Evolutionary conservation across 2,888 invertebrate species (phyloP), one percentile per base, ranked within the genome.

Genomic region (Clunio marinus): DNA sequence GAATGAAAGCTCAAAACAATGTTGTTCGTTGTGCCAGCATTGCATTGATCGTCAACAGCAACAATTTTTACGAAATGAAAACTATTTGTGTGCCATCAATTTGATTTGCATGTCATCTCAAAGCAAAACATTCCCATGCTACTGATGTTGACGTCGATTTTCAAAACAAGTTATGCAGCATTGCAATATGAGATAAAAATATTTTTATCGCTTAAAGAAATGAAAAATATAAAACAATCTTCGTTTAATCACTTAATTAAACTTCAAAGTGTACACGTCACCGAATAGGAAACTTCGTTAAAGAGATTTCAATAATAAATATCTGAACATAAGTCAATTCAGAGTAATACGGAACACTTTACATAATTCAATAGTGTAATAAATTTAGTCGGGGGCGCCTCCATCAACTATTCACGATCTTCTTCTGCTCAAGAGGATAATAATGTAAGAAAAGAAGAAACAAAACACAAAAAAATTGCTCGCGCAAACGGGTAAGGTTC

Each of bases 251-350:
- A 46, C 63, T 63, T 63, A 63, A 63, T 66, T 66, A 66, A 78
- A 83, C 70, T 80, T 79, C 76, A 88, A 88, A 76, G 88, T 88
- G 80, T 87, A 87, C 75, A 87, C 41, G 13, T 7, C 41, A 41
- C n/a, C 15, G n/a, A 7, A 45, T 15, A 45, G 45, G 10, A 45
- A 15, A 45, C 5, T 15, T 45, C 15, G 15, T 15, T 7, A n/a
- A n/a, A n/a, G n/a, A n/a, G n/a, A 45, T 10, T 15, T 45, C 5
- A 45, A 45, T 5, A 45, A 15, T 45, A 10, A 4, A 45, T 45
- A 4, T 7, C 15, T 45, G 45, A 15, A 15, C 45, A 45, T 7
- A 7, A 45, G 45, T n/a, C 45, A 15, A 45, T 7, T n/a, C 45
- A 15, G 60, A 60, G 32, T 60, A 60, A 35, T 35, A 35, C 32